Evolutionary conservation across 1,140 invertebrate species (phyloP), one percentile per base, ranked within the genome.

Genomic region (Scaptomyza montana): DNA sequence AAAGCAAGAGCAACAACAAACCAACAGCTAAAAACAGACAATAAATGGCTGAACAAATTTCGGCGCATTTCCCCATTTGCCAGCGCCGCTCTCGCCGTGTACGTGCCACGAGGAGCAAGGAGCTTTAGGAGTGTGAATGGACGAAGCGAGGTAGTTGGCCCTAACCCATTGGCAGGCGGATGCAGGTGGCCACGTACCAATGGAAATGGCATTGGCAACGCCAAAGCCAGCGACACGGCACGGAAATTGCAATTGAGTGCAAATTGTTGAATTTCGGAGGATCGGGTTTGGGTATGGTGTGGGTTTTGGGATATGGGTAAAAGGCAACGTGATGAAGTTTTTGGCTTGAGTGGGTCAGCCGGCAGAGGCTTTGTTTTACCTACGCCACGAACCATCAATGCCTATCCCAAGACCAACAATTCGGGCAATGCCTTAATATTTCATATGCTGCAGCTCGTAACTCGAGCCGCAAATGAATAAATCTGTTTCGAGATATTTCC

Each of bases 221-320:
- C 54, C 21, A 56, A 25, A 65, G 61, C 63, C 56, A 60, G 50
- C 63, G 33, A 66, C 66, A 70, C 59, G 46, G 54, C 66, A 82
- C 82, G 82, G 84, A 86, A 86, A 86, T 87, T 86, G 82, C 82
- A 86, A 86, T 86, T 86, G 82, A 86, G 82, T 86, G 82, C 75
- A 86, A 86, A 86, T 89, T 86, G 82, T 73, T 66, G 55, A 43
- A 59, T 59, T 19, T 28, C 21, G 43, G 7, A 9, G 21, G 19
- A 49, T 49, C 47, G 19, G 19, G 9, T 4, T 21, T 4, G 10
- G 43, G 21, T 3, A 13, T 1, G 12, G 12, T 43, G 39, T 12
- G 39, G 33, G 7, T 36, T 2, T 36, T 2, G 7, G 8, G 6
- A 9, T 36, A 36, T 36, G 30, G 30, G 30, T 6, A 0, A 6